These are phyloP conservation scores for Girardia tigrina DNA, from an alignment of 2,888 invertebrate genomes.

Conservation along the genomic window DNA sequence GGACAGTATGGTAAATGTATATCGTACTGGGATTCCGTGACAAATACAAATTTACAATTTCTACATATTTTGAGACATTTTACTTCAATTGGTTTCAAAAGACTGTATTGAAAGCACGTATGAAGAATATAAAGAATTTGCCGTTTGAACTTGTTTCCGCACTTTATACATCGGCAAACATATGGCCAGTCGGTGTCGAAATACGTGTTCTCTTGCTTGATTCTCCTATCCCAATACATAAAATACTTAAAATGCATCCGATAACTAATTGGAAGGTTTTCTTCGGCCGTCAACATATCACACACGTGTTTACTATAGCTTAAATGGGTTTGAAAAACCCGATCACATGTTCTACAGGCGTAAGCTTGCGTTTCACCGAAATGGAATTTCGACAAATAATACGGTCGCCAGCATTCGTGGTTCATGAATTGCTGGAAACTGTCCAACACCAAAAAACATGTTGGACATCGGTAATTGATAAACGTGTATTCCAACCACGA, in stretches of 20 bases:
- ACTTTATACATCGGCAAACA: neutral
- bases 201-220: constrained; percentile 16
- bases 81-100: neutral
- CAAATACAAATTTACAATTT: constrained; percentile 15
- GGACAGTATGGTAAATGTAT: neutral
- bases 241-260: neutral
- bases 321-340: neutral
- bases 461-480: neutral
- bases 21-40: neutral
- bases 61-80: neutral
- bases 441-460: neutral
- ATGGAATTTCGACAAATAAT: constrained; percentile 14
- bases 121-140: neutral
- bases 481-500: neutral
- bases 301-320: neutral
- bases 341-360: constrained; percentile 1
- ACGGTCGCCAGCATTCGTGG: constrained; percentile 13
- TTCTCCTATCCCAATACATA: neutral
- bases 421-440: neutral
- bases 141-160: neutral
- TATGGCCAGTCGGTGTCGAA: neutral
- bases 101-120: neutral
- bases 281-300: constrained; percentile 6
- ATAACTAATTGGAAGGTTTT: neutral
- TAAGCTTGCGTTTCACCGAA: constrained; percentile 7